Evolutionary conservation across 2,888 invertebrate species (phyloP), one percentile per base, ranked within the genome.

Genomic region (Brenthis daphne): DNA sequence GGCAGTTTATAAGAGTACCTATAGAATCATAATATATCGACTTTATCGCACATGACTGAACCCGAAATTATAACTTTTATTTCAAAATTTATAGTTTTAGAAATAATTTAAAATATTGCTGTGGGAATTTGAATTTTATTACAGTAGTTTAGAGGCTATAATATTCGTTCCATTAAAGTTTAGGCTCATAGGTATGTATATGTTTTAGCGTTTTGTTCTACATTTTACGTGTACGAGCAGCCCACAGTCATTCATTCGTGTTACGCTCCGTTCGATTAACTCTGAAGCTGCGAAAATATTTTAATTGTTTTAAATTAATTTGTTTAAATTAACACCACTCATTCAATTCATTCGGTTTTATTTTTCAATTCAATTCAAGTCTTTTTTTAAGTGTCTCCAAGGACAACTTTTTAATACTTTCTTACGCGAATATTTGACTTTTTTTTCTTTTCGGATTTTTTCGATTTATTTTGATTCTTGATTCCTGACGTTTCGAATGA

Each of bases 21-120:
- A 72, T 73, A 70, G 68, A 65, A 71, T 69, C 70, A 71, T 63
- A 70, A 69, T 71, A 76, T 75, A 74, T 73, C 71, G 72, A 74
- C 74, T 75, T 74, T 74, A 69, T 78, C 76, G 73, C 77, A 73
- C 73, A 72, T 74, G 68, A 74, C 74, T 76, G 76, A 75, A 77
- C 81, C 80, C 83, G 85, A 81, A 77, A 80, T 77, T 74, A 75
- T 79, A 80, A 85, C 84, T 85, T 87, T 87, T 85, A 82, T 87
- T 81, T 82, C 79, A 80, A 81, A 85, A 85, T 87, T 85, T 85
- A 78, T 80, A 82, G 81, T 84, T 83, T 82, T 79, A 78, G 78
- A 77, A 73, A 69, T 68, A 65, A 73, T 79, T 80, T 82, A 66
- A 82, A 24, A 69, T 67, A 69, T 20, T 57, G 66, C 47, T 50